These are phyloP conservation scores for Sesamia inferens DNA, from an alignment of 2,888 invertebrate genomes.

Conservation along the genomic window DNA sequence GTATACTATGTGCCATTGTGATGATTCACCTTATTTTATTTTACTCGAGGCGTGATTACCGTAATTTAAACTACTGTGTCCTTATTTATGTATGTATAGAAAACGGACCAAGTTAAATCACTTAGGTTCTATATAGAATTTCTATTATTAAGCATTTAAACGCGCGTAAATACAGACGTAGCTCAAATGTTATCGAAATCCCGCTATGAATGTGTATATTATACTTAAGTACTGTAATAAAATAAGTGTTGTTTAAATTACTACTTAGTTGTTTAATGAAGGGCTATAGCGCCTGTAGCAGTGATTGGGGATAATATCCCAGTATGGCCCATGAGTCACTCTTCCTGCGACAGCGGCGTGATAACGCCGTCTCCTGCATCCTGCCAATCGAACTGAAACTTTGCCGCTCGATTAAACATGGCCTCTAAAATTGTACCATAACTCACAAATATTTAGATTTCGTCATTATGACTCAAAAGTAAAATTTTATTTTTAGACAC, in stretches of 20 bases:
- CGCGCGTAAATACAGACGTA: conserved; percentile 32
- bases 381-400: conserved; percentile 86
- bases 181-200: conserved; percentile 45
- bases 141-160: conserved; percentile 41
- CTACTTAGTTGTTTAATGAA: conserved; percentile 73
- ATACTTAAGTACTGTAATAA: conserved; percentile 52
- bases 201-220: conserved; percentile 44
- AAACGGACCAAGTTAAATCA: conserved; percentile 36
- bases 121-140: conserved; percentile 17
- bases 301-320: conserved; percentile 84
- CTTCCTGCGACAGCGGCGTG: conserved; percentile 84
- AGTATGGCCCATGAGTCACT: conserved; percentile 81
- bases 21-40: conserved; percentile 73
- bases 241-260: conserved; percentile 63
- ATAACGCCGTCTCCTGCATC: conserved; percentile 85
- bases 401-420: conserved; percentile 78
- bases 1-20: conserved; percentile 66
- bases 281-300: conserved; percentile 67
- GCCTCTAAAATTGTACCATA: conserved; percentile 73
- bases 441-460: conserved; percentile 75
- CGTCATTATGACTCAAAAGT: conserved; percentile 83
- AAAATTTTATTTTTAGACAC: conserved; percentile 71
- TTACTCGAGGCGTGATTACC: conserved; percentile 61
- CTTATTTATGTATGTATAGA: conserved; percentile 58
- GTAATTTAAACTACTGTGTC: conserved; percentile 62